Evolutionary conservation across 2,888 invertebrate species (phyloP).

Genomic region (Rhamnusium bicolor): DNA sequence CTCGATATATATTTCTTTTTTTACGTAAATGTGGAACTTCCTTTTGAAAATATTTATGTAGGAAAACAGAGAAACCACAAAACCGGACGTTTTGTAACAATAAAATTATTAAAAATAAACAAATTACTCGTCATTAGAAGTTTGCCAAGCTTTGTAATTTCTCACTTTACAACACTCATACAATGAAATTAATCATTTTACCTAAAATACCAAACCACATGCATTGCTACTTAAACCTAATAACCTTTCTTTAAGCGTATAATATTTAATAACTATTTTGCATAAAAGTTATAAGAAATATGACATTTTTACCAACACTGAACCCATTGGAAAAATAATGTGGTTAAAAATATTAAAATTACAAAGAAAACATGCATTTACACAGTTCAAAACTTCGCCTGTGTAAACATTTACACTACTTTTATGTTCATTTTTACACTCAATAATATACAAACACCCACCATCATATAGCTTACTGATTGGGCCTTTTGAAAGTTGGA

Average conservation of each 20-base stretch:
- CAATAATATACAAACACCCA: too few species aligned
- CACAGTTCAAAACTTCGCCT: too few species aligned
- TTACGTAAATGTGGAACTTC: slow-evolving; percentile 26
- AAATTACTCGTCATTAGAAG: not conserved
- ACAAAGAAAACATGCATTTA: too few species aligned
- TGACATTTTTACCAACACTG: slow-evolving; percentile 4
- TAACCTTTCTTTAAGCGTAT: slow-evolving; percentile 33
- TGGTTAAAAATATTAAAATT: not conserved
- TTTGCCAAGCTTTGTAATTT: not conserved
- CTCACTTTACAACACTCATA: slow-evolving; percentile 28
- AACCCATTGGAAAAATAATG: not conserved
- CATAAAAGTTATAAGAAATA: slow-evolving; percentile 25
- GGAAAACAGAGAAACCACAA: slow-evolving; percentile 21
- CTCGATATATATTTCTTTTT: not conserved
- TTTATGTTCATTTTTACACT: too few species aligned
- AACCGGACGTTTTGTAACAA: not conserved
- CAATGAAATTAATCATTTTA: slow-evolving; percentile 27
- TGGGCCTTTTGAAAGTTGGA: too few species aligned
- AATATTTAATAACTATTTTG: slow-evolving; percentile 36
- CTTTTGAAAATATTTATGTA: slow-evolving; percentile 46
- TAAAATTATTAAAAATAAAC: slow-evolving; percentile 8
- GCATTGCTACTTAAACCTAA: slow-evolving; percentile 39
- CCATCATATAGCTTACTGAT: too few species aligned
- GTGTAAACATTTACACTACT: too few species aligned
- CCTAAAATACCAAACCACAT: slow-evolving; percentile 54